Conservation (phyloP, 2,113 vertebrate genomes). For the Artemisiospiza belli region DNA sequence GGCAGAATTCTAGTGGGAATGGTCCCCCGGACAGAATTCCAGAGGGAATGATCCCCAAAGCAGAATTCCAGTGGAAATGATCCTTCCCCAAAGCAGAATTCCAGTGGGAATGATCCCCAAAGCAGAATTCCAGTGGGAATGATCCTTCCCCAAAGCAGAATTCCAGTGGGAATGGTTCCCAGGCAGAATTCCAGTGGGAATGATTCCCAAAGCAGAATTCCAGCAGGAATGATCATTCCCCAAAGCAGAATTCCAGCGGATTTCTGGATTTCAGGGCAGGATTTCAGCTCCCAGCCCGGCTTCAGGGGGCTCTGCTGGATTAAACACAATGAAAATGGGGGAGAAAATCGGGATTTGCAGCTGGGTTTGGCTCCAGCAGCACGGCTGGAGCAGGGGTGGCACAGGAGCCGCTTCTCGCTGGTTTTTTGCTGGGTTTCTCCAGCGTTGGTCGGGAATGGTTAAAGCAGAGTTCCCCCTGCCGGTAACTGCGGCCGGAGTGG, state of each 20-base stretch:
- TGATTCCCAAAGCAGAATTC: background rate
- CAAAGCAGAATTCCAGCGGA: too few relatives aligned
- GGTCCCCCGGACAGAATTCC: background rate
- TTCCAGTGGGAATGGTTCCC: background rate
- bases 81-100: background rate
- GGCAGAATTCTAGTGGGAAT: too few relatives aligned
- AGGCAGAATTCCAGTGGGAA: too few relatives aligned
- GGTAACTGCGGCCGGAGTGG: background rate
- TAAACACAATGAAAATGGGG: rapidly evolving
- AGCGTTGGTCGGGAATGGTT: background rate
- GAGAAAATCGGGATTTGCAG: rapidly evolving
- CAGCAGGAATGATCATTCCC: background rate
- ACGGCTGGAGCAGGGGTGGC: background rate
- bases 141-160: background rate
- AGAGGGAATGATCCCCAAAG: too few relatives aligned
- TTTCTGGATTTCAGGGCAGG: too few relatives aligned
- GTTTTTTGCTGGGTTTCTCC: background rate
- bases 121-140: too few relatives aligned
- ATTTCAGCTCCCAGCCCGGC: rapidly evolving
- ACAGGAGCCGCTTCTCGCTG: background rate
- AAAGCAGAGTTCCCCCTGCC: constrained; percentile 41
- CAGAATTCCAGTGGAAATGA: too few relatives aligned
- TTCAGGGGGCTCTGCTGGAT: background rate
- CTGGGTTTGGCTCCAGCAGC: background rate
- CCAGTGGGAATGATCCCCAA: too few relatives aligned